Conservation (phyloP, 1,140 invertebrate species). For the Micrasema minimum region DNA sequence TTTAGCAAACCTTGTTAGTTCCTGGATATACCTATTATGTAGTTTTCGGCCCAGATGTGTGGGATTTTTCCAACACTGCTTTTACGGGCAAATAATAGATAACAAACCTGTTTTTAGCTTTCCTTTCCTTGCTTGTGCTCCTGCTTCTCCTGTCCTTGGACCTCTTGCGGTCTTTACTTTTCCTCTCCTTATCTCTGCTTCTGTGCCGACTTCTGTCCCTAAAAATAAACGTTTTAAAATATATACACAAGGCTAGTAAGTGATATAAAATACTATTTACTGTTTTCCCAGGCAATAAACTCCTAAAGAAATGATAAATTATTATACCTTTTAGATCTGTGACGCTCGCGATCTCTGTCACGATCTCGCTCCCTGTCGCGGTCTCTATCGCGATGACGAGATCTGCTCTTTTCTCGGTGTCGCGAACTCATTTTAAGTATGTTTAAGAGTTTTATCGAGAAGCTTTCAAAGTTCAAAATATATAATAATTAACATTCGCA, state of each 20-base stretch:
- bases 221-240: slow-evolving; percentile 11
- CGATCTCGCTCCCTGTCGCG: slow-evolving; percentile 57
- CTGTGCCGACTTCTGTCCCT: slow-evolving; percentile 55
- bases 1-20: too few species aligned
- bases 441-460: too few species aligned
- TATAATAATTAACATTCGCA: too few species aligned
- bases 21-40: too few species aligned
- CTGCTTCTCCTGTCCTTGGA: slow-evolving; percentile 53
- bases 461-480: too few species aligned
- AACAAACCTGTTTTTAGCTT: slow-evolving; percentile 65
- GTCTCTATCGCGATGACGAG: slow-evolving; percentile 57
- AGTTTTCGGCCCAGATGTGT: too few species aligned
- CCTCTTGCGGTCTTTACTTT: slow-evolving; percentile 52
- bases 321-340: slow-evolving; percentile 62
- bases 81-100: too few species aligned
- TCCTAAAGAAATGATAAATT: not conserved
- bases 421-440: slow-evolving; percentile 47
- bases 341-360: slow-evolving; percentile 56
- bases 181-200: slow-evolving; percentile 64
- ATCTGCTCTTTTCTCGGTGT: slow-evolving; percentile 58
- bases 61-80: too few species aligned
- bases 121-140: slow-evolving; percentile 63
- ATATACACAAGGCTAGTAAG: too few species aligned
- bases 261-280: not conserved
- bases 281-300: not conserved